phyloP scores from a whole-genome alignment of 2,113 vertebrate species.

The Poecilia latipinna region DNA sequence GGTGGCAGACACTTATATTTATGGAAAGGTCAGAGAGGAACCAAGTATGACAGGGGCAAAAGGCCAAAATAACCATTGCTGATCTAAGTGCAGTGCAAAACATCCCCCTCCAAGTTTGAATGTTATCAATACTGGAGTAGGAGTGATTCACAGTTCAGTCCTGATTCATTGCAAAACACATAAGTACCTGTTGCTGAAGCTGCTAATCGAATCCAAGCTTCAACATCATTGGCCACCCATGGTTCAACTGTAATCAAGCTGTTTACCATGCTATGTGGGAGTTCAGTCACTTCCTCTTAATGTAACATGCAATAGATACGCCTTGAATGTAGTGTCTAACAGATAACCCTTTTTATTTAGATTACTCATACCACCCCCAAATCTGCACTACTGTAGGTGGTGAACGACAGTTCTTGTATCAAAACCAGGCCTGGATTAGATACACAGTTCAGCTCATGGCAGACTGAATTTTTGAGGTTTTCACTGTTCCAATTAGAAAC shows the following conservation, averaged over 20 bases:
- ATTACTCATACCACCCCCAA: neutral
- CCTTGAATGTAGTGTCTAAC: neutral
- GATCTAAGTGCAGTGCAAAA: no score
- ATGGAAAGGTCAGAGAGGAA: no score
- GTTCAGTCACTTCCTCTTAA: neutral
- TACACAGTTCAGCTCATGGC: constrained; percentile 8
- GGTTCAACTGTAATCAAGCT: neutral
- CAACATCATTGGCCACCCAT: no score
- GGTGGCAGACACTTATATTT: no score
- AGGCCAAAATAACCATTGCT: no score
- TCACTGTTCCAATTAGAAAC: neutral
- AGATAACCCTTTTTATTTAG: neutral
- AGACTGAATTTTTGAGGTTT: constrained; percentile 9
- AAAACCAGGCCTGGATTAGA: neutral
- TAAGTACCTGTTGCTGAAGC: no score
- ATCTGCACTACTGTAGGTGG: neutral
- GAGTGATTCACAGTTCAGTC: no score
- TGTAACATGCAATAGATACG: neutral
- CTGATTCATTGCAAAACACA: no score
- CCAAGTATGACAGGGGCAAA: no score
- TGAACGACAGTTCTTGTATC: neutral
- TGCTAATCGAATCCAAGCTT: no score
- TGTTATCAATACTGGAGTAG: no score
- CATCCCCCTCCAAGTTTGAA: no score
- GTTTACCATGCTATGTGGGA: neutral